Evolutionary conservation across 2,113 vertebrate species (phyloP).

Genomic region (Bombycilla garrulus): DNA sequence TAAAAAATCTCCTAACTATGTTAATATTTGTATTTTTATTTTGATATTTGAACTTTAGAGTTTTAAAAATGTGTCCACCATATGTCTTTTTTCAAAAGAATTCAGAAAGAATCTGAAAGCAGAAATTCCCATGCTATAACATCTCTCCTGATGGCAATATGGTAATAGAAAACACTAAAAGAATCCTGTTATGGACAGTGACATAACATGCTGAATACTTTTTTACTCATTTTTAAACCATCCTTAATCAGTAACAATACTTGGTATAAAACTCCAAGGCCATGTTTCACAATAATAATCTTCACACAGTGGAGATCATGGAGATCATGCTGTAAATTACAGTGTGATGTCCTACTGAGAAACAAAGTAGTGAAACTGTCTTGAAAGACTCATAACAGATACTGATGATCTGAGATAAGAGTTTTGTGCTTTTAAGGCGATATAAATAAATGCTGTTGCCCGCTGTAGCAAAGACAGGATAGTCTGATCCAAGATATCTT

Average conservation of each 20-base stretch:
- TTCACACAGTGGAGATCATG: neutral
- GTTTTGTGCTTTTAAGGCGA: neutral
- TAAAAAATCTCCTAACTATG: neutral
- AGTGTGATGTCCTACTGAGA: neutral
- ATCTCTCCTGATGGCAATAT: neutral
- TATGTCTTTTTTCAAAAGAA: neutral
- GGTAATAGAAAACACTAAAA: constrained; percentile 2
- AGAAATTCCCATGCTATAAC: neutral
- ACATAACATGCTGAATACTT: neutral
- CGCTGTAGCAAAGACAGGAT: neutral
- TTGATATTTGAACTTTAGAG: neutral
- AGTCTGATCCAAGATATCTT: neutral
- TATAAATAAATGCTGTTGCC: neutral
- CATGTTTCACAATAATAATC: neutral
- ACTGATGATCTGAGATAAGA: neutral
- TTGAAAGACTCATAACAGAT: neutral
- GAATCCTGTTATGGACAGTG: neutral
- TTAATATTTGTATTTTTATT: neutral
- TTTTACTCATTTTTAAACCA: neutral
- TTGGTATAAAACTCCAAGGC: neutral
- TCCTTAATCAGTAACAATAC: neutral
- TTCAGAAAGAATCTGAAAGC: neutral
- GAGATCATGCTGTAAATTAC: neutral
- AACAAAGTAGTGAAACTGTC: neutral
- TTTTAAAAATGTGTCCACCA: neutral